Conservation (phyloP, 1,140 invertebrate genomes). For the Medauroidea extradentata region DNA sequence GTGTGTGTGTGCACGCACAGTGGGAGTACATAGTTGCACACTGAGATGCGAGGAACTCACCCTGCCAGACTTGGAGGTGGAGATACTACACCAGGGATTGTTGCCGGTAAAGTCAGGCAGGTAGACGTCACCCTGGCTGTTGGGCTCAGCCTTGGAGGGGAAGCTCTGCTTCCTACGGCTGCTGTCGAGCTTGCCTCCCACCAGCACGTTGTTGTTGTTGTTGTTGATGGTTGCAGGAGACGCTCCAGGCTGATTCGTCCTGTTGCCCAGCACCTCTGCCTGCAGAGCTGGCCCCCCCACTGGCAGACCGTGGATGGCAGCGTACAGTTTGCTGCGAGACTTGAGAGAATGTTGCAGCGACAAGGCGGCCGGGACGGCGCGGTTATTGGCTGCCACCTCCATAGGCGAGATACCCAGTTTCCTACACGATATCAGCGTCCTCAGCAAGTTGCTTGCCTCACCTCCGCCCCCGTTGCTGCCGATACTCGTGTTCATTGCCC, state of each 20-base stretch:
- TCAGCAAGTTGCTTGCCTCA: slow-evolving; percentile 65
- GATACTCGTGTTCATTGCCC: background rate
- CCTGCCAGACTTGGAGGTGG: slow-evolving; percentile 32
- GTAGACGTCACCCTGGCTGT: slow-evolving; percentile 16
- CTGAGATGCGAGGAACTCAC: slow-evolving; percentile 15
- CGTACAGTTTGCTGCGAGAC: slow-evolving; percentile 40
- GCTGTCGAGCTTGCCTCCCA: slow-evolving; percentile 44
- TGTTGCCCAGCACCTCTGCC: slow-evolving; percentile 34
- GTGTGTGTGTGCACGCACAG: no score
- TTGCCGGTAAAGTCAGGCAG: slow-evolving; percentile 37
- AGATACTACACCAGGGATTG: slow-evolving; percentile 38
- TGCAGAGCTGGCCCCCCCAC: slow-evolving; percentile 29
- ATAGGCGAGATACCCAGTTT: slow-evolving; percentile 51
- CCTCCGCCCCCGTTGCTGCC: slow-evolving; percentile 34
- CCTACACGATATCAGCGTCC: slow-evolving; percentile 67
- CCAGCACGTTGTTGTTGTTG: background rate
- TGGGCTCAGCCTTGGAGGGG: slow-evolving; percentile 56
- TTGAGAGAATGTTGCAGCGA: slow-evolving; percentile 17
- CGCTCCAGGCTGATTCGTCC: slow-evolving; percentile 38
- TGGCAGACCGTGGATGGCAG: slow-evolving; percentile 16
- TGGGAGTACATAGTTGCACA: no score
- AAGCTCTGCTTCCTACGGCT: slow-evolving; percentile 68
- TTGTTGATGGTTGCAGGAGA: background rate
- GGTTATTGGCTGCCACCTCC: slow-evolving; percentile 5
- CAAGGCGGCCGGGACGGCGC: slow-evolving; percentile 6